Evolutionary conservation across 2,797 vertebrate genomes (phyloP), one percentile per base, ranked within the genome.

Genomic region (Pseudotriccus pelzelni): DNA sequence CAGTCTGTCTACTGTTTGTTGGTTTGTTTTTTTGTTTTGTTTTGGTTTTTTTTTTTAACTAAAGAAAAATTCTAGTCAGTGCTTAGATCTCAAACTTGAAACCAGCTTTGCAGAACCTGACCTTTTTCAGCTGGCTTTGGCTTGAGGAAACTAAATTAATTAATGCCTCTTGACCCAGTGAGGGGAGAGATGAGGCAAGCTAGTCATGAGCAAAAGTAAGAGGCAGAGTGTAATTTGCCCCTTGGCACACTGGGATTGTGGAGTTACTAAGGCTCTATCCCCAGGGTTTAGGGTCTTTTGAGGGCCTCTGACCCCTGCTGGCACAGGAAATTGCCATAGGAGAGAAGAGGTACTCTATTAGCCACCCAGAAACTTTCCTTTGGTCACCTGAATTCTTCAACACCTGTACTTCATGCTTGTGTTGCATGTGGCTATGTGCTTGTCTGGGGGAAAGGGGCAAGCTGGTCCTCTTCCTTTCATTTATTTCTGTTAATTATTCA

Each of bases 111-210:
- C 37, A 72, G 75, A 49, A 19, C 25, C 28, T 90, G 43, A 47
- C 46, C 58, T 87, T 89, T 84, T 72, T 27, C 58, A 72, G 10
- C 14, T 76, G 55, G 15, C 28, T 91, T 90, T 84, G 24, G 6
- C 84, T 67, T 60, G 63, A 70, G 58, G 49, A 68, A 84, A 60
- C 16, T 34, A 41, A 59, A 22, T 55, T 69, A 43, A 60, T 10
- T 72, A 64, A 63, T 47, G 18, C n/a, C 32, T 89, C 1, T 0
- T 67, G 30, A 59, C 52, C 2, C 2, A 0, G 0, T n/a, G 53
- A 60, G 39, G 13, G 37, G 19, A 39, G 41, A 63, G n/a, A 20
- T 27, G 43, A 77, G 47, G 36, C n/a, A 36, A 44, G 34, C 20
- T 49, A 67, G 63, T 46, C 22, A 12, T 4, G 32, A 69, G 72